Percentiles rank a stretch among this genome's conserved stretches.
phyloP scores from a whole-genome alignment of 1,140 invertebrate genomes.

The Macrobrachium nipponense region DNA sequence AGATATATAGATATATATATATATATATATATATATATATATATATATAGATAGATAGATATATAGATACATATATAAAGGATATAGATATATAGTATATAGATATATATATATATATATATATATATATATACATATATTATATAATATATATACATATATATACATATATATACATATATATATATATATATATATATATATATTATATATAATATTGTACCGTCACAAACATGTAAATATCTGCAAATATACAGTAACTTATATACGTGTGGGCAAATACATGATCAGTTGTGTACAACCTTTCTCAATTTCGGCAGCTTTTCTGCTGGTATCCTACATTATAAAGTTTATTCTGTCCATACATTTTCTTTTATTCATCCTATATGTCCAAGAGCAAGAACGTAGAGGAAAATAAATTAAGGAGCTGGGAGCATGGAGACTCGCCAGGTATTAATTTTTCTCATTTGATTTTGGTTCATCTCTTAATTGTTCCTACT shows the following conservation, averaged over 20 bases:
- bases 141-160: slow-evolving; percentile 29
- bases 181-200: slow-evolving; percentile 36
- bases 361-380: too few relatives aligned
- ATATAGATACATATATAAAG: slow-evolving; percentile 14
- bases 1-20: too few relatives aligned
- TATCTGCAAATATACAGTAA: background rate
- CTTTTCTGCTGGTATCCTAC: background rate
- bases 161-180: slow-evolving; percentile 40
- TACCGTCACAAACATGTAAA: background rate
- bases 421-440: too few relatives aligned
- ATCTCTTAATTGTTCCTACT: too few relatives aligned
- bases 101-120: too few relatives aligned
- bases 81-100: too few relatives aligned
- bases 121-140: slow-evolving; percentile 1
- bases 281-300: background rate
- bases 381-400: too few relatives aligned
- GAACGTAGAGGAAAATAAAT: too few relatives aligned
- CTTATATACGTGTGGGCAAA: background rate
- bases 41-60: background rate
- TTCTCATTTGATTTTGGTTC: too few relatives aligned
- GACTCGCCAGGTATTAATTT: too few relatives aligned
- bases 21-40: slow-evolving; percentile 3
- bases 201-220: slow-evolving; percentile 25
- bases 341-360: background rate
- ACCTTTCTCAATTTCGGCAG: too few relatives aligned